Conservation (phyloP, 2,113 vertebrate genomes). For the Sinocyclocheilus rhinocerous region DNA sequence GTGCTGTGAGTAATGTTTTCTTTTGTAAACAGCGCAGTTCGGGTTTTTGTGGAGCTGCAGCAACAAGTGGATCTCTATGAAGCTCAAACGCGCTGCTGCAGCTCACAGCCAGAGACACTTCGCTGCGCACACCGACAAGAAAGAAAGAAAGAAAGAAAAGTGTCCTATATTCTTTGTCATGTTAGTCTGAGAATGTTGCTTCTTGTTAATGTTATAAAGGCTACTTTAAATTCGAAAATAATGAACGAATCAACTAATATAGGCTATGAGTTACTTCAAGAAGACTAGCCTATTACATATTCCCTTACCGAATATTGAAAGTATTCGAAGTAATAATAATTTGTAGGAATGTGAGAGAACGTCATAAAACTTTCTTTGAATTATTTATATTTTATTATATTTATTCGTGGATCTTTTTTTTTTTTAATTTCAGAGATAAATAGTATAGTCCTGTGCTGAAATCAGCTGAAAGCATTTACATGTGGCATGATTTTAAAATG, state of each 20-base stretch:
- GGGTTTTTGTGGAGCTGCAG: not conserved
- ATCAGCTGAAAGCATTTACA: too few relatives aligned
- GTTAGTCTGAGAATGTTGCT: not conserved
- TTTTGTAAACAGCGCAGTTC: not conserved
- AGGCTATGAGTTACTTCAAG: not conserved
- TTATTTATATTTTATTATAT: not conserved
- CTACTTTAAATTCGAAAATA: not conserved
- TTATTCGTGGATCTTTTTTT: not conserved
- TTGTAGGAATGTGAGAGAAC: not conserved
- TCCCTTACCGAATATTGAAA: not conserved
- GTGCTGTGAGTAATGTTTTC: not conserved
- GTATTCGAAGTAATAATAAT: not conserved
- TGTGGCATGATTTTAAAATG: too few relatives aligned
- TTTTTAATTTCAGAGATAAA: not conserved
- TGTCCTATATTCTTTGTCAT: not conserved
- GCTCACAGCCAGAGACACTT: not conserved
- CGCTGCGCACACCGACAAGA: not conserved
- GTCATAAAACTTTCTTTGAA: not conserved
- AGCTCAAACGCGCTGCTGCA: not conserved
- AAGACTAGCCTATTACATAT: not conserved
- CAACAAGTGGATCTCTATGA: constrained; percentile 41
- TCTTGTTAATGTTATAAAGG: not conserved
- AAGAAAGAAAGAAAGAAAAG: too few relatives aligned
- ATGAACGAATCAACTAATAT: not conserved
- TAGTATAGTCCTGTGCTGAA: not conserved